Base-by-base conservation (phyloP, 2,113 vertebrate species). In the Cottus gobio region DNA sequence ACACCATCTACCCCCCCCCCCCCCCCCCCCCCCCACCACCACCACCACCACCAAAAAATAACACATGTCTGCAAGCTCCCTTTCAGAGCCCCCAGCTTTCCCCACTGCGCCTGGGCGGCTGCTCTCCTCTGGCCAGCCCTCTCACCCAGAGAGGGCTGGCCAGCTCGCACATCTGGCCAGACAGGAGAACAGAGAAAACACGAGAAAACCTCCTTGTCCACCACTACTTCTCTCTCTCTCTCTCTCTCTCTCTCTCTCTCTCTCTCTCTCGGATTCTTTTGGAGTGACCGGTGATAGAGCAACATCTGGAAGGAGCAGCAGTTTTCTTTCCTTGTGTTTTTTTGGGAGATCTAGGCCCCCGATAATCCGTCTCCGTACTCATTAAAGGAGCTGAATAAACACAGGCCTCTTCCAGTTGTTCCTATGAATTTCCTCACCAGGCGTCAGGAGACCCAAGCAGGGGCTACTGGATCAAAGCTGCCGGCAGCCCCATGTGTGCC, bases 341-440 rank as follows among this genome's bases (percentile, higher is more conserved):
- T 90, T 90, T 69, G 87, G 74, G 82, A 93, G 94, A 95, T 95
- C 89, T 84, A 90, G 91, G 91, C 90, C 92, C 84, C 88, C 75
- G 94, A 95, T 95, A 95, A 95, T 95, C 93, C 90, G 85, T 94
- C 92, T 95, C 93, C 91, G 89, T 94, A 88, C 93, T 96, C 95
- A 95, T 95, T 95, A 95, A 94, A 92, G 91, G 91, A 92, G 94
- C 93, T 95, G 93, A 95, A 95, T 95, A 95, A 96, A 95, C 94
- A 95, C 91, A 88, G 93, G 91, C 94, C 93, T 93, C 92, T 95
- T 95, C 92, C 94, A 95, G 95, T 95, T 95, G 93, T 96, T 95
- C 94, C 94, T 94, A 89, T 93, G 89, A 95, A 96, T 95, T 96
- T 95, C 95, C 93, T 95, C 87, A 80, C 89, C 84, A 87, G 92